Percentiles rank a stretch among this genome's conserved stretches.
phyloP scores from a whole-genome alignment of 2,888 invertebrate species.

The Daptonema setosum region DNA sequence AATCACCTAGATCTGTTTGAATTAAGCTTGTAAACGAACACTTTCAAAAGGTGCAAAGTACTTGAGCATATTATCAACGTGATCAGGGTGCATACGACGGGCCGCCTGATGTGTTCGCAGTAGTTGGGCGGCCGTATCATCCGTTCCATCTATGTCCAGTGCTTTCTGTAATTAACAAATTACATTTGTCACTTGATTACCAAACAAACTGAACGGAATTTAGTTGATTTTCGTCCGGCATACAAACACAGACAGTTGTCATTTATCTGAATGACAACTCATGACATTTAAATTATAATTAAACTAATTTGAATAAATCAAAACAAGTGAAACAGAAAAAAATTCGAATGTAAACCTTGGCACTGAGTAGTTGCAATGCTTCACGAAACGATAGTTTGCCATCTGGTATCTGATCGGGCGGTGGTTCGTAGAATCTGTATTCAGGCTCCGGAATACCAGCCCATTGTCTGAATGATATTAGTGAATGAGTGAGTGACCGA shows the following conservation, averaged over 20 bases:
- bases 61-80: background rate
- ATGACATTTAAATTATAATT: too few species aligned
- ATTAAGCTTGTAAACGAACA: background rate
- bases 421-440: background rate
- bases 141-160: background rate
- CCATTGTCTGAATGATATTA: too few species aligned
- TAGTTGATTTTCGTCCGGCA: too few species aligned
- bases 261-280: too few species aligned
- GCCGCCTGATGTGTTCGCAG: background rate
- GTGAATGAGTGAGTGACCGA: too few species aligned
- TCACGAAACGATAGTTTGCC: background rate
- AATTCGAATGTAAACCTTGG: background rate
- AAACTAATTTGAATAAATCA: too few species aligned
- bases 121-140: background rate
- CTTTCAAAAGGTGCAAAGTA: background rate
- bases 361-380: background rate
- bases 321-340: background rate
- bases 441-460: background rate
- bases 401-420: background rate
- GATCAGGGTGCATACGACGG: background rate
- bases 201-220: too few species aligned
- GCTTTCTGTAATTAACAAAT: background rate
- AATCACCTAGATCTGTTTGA: too few species aligned
- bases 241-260: too few species aligned
- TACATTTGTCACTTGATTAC: too few species aligned